Percentiles rank a stretch among this genome's conserved stretches.
These are phyloP conservation scores for Himalopsyche kuldschensis DNA, from an alignment of 2,888 invertebrate genomes.

Conservation along the genomic window DNA sequence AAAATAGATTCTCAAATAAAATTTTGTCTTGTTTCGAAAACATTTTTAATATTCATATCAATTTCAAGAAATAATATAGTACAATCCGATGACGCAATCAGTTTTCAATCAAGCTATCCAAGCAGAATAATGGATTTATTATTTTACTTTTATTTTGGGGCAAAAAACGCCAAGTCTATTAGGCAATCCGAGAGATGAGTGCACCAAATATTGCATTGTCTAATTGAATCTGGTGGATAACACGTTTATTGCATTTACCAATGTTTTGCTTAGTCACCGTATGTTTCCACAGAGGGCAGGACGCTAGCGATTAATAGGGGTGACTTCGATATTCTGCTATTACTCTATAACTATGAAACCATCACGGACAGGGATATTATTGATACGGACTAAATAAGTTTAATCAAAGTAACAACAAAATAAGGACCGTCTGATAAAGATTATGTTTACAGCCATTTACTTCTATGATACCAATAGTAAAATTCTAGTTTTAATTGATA, in stretches of 20 bases:
- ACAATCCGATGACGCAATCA: background rate
- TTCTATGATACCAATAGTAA: no score
- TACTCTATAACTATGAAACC: background rate
- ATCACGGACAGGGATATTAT: background rate
- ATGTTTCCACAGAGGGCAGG: background rate
- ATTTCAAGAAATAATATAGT: background rate
- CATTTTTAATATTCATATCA: no score
- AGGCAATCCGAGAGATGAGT: background rate
- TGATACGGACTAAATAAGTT: no score
- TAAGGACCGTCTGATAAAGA: no score
- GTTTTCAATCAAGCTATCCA: background rate
- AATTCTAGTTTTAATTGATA: no score
- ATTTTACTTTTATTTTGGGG: background rate
- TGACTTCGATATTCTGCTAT: background rate
- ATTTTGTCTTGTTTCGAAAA: no score
- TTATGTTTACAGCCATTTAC: no score
- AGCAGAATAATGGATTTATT: background rate
- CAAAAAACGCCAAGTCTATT: background rate
- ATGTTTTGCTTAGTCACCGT: slow-evolving; percentile 32
- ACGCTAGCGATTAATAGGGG: background rate
- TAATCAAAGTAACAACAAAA: no score
- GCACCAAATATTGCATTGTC: slow-evolving; percentile 9
- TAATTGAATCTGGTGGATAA: slow-evolving; percentile 36
- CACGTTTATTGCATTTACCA: slow-evolving; percentile 37
- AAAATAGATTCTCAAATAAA: no score